Percentiles rank a stretch among this genome's conserved stretches.
phyloP scores from a whole-genome alignment of 1,140 invertebrate genomes.

The Drosophila takahashii region DNA sequence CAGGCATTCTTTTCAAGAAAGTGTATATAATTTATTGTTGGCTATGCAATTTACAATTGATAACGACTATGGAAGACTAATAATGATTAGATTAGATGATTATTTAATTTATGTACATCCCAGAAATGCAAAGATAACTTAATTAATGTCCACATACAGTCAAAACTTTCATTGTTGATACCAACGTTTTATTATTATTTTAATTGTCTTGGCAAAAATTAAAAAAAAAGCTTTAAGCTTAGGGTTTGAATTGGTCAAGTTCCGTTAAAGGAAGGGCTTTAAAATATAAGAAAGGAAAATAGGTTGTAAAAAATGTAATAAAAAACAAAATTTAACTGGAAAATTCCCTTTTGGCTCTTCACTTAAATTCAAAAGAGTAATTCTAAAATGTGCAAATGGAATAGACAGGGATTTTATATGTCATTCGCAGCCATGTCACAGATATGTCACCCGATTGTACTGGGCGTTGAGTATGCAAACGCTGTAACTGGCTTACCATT shows the following conservation, averaged over 20 bases:
- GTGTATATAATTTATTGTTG: background rate
- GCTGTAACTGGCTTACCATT: conserved; percentile 23
- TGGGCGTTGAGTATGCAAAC: conserved; percentile 36
- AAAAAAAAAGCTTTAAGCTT: too few species aligned
- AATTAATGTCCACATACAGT: background rate
- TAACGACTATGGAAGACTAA: background rate
- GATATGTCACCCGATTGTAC: conserved; percentile 25
- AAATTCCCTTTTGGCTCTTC: too few species aligned
- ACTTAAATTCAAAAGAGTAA: background rate
- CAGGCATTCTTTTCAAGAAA: background rate
- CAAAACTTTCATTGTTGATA: background rate
- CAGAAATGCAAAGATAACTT: background rate
- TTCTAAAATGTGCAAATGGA: conserved; percentile 12
- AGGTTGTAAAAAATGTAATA: too few species aligned
- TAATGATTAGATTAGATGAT: background rate
- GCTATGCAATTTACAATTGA: background rate
- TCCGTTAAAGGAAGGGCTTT: too few species aligned
- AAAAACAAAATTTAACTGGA: too few species aligned
- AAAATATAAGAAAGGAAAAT: too few species aligned
- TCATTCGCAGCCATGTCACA: conserved; percentile 25
- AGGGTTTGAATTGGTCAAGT: too few species aligned
- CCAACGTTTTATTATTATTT: too few species aligned
- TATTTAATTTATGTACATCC: too few species aligned
- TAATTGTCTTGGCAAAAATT: too few species aligned
- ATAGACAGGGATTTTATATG: conserved; percentile 20